Evolutionary conservation across 2,113 vertebrate species (phyloP), one percentile per base, ranked within the genome.

Genomic region (Rhinoderma darwinii): DNA sequence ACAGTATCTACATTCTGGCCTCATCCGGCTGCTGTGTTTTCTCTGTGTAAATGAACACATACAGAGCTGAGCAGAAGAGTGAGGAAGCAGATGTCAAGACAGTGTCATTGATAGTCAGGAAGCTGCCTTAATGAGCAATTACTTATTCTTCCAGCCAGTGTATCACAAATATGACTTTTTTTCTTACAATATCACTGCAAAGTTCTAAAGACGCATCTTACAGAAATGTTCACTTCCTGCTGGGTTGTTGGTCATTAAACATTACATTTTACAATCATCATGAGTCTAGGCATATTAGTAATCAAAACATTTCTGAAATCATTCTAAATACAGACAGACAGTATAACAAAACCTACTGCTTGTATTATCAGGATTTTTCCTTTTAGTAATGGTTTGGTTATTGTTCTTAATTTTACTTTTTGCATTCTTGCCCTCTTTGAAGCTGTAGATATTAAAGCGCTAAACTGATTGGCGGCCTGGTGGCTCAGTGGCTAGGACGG

Each of bases 31-130:
- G 77, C 63, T 79, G 56, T 81, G 77, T 70, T 50, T 44, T 86
- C 32, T 73, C 30, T 86, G 59, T 79, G 32, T 77, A 68, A 80
- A 68, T 25, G 75, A 86, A 80, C 76, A 56, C 78, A 87, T 70
- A 80, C 77, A 82, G 85, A 81, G 85, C 47, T 74, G 84, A 72
- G 66, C 22, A 54, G 61, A 25, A 78, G 6, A 81, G 37, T 59
- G 37, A 74, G 85, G 78, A 87, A 74, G 77, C 85, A 87, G 85
- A 82, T 87, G 85, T 87, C 85, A 87, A 59, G 85, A 56, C 85
- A 43, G 77, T 73, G 70, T 87, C 77, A 81, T 61, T 74, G 77
- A 73, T 43, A 73, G 76, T 73, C 63, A 82, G 85, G 85, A 82
- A 87, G 85, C 27, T 41, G 63, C 77, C 35, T 87, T 82, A 87